Evolutionary conservation across 2,888 invertebrate species (phyloP).

Genomic region (Venusia cambrica): DNA sequence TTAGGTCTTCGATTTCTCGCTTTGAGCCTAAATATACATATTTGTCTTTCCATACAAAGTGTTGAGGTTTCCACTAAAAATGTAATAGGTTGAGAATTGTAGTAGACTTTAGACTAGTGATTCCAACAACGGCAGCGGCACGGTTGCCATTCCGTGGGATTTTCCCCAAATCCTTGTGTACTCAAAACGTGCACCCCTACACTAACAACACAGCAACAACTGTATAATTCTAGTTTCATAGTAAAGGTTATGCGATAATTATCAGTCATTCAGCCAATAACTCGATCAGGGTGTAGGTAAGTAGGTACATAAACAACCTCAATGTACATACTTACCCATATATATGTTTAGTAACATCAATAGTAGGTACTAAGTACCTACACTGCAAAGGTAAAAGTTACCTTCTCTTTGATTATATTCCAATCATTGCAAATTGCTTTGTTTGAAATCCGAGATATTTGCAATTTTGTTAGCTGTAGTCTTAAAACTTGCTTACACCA

Average conservation of each 20-base stretch:
- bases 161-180: too few relatives aligned
- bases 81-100: too few relatives aligned
- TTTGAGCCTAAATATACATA: slow-evolving; percentile 78
- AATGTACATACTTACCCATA: neutral
- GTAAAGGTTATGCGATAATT: too few relatives aligned
- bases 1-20: slow-evolving; percentile 51
- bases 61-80: slow-evolving; percentile 16
- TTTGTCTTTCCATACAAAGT: slow-evolving; percentile 73
- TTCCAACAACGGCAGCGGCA: too few relatives aligned
- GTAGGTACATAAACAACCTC: neutral
- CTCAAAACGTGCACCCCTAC: too few relatives aligned
- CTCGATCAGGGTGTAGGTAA: too few relatives aligned
- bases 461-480: slow-evolving; percentile 16
- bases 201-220: too few relatives aligned
- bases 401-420: slow-evolving; percentile 19
- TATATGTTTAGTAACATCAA: neutral
- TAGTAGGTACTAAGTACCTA: neutral
- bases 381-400: too few relatives aligned
- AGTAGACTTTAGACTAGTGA: too few relatives aligned
- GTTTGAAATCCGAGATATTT: slow-evolving; percentile 4
- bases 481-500: slow-evolving; percentile 23
- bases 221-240: too few relatives aligned
- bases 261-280: too few relatives aligned
- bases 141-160: too few relatives aligned
- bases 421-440: slow-evolving; percentile 18